Evolutionary conservation across 92 coral and sea anemone genomes (phyloP).

Genomic region (Heteractis magnifica): DNA sequence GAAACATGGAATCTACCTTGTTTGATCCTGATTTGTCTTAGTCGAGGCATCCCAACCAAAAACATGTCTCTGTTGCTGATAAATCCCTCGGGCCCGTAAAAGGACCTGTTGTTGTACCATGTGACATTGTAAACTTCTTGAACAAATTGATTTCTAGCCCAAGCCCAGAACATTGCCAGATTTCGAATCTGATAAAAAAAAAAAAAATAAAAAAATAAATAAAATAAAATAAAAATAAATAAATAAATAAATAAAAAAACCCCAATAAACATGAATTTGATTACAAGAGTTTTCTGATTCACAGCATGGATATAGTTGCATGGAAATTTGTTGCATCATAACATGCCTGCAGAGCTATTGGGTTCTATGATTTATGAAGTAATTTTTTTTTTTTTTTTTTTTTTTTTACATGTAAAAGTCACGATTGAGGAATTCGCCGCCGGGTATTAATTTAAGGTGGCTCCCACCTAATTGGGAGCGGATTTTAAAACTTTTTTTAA

Average conservation of each 20-base stretch:
- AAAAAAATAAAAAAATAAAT: no score
- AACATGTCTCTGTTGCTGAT: constrained; percentile 56
- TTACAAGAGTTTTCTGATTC: no score
- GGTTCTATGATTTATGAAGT: no score
- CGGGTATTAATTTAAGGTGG: no score
- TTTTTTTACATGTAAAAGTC: not conserved
- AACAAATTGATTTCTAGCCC: constrained; percentile 51
- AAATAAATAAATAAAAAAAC: no score
- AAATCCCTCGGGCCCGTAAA: constrained; percentile 66
- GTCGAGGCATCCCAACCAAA: constrained; percentile 81
- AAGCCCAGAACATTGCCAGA: constrained; percentile 63
- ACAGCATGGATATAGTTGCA: no score
- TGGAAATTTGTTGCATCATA: no score
- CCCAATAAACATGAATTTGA: not conserved
- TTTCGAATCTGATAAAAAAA: constrained; percentile 29
- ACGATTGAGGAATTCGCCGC: no score
- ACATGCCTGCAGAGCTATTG: no score
- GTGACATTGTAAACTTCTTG: constrained; percentile 59
- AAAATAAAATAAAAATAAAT: not conserved
- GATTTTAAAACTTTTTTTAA: no score
- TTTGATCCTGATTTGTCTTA: constrained; percentile 64
- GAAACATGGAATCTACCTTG: constrained; percentile 33
- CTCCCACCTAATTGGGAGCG: no score
- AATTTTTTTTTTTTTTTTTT: no score
- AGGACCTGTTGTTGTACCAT: constrained; percentile 73